A percentile compares a stretch with the other conserved stretches of the same genome.
phyloP scores from a whole-genome alignment of 1,140 invertebrate genomes.

The Anthonomus grandis region DNA sequence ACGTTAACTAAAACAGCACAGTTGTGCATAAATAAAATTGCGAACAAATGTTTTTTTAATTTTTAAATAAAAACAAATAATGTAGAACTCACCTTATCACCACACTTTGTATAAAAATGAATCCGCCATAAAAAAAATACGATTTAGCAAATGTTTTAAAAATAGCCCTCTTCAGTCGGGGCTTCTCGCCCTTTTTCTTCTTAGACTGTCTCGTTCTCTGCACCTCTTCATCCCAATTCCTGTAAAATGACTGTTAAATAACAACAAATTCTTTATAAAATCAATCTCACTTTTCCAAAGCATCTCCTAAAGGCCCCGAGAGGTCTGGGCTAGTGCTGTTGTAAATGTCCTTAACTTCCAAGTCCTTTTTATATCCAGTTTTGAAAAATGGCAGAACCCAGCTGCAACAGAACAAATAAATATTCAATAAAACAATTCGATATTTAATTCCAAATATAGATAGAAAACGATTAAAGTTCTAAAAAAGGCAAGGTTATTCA shows the following conservation, averaged over 20 bases:
- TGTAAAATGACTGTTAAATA: constrained; percentile 59
- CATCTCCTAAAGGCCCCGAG: constrained; percentile 51
- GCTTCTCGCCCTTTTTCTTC: constrained; percentile 20
- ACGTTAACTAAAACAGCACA: too few relatives aligned
- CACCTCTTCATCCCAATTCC: constrained; percentile 54
- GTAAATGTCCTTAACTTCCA: constrained; percentile 68
- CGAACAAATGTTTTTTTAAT: too few relatives aligned
- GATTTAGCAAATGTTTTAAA: constrained; percentile 46
- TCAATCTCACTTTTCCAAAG: constrained; percentile 57
- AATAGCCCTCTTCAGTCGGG: constrained; percentile 43
- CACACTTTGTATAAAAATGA: constrained; percentile 39
- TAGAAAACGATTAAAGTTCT: constrained; percentile 1
- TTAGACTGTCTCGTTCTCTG: constrained; percentile 32
- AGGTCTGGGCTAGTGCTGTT: constrained; percentile 33
- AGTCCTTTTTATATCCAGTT: constrained; percentile 55
- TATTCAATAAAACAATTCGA: constrained; percentile 25
- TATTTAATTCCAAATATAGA: background rate
- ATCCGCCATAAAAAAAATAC: constrained; percentile 35
- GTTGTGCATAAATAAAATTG: too few relatives aligned
- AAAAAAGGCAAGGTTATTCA: too few relatives aligned
- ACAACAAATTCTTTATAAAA: too few relatives aligned
- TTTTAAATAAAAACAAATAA: background rate
- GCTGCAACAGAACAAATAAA: too few relatives aligned
- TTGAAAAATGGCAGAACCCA: constrained; percentile 64
- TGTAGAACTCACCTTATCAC: constrained; percentile 36